These are phyloP conservation scores for Microchirus variegatus DNA, from an alignment of 2,797 vertebrate species.

Conservation along the genomic window DNA sequence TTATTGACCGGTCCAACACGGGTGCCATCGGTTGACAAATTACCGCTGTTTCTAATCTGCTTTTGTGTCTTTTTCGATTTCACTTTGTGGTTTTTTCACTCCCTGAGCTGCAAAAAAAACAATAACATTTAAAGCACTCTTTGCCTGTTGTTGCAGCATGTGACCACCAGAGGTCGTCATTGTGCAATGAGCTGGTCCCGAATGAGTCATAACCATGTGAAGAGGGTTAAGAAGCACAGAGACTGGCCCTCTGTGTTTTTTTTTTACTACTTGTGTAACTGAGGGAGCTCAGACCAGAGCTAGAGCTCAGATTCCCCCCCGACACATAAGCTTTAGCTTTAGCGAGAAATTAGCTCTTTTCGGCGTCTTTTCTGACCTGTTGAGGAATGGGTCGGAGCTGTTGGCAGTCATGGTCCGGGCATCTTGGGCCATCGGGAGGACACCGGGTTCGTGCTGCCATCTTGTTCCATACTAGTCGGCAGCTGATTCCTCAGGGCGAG, in stretches of 20 bases:
- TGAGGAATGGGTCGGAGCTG: conserved; percentile 99
- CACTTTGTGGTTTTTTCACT: too few species aligned
- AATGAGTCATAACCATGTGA: conserved; percentile 76
- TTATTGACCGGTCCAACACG: conserved; percentile 24
- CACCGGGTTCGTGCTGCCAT: conserved; percentile 90
- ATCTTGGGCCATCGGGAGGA: conserved; percentile 95
- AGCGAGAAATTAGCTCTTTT: too few species aligned
- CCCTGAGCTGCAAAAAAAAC: neutral
- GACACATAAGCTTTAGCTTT: too few species aligned
- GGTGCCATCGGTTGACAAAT: neutral
- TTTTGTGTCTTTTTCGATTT: too few species aligned
- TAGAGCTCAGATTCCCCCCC: conserved; percentile 19
- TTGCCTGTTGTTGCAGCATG: conserved; percentile 12
- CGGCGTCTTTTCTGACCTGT: conserved; percentile 86
- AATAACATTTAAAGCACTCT: too few species aligned
- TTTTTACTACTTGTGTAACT: conserved; percentile 67
- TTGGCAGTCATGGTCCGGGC: conserved; percentile 98
- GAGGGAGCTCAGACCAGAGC: conserved; percentile 35
- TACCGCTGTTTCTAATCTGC: neutral
- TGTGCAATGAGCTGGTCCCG: conserved; percentile 44
- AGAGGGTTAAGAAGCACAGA: conserved; percentile 61
- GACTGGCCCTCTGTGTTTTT: conserved; percentile 55
- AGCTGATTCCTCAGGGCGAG: conserved; percentile 95
- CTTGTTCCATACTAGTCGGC: conserved; percentile 94
- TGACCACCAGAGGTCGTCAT: conserved; percentile 67